A percentile compares a stretch with the other conserved stretches of the same genome.
Conservation (phyloP, 2,888 invertebrate species). For the Teinopalpus imperialis region DNA sequence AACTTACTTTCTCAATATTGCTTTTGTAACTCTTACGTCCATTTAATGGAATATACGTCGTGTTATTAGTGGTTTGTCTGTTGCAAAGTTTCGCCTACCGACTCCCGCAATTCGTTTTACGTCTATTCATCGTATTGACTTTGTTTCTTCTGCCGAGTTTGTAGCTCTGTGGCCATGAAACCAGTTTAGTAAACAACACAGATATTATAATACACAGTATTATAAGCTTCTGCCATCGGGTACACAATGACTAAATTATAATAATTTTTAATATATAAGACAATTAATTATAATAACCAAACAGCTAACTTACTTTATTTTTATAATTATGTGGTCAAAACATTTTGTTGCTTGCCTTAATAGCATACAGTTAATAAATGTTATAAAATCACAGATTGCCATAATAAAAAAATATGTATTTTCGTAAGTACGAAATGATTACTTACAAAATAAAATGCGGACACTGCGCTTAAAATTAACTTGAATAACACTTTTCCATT, state of each 20-base stretch:
- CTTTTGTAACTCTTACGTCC: constrained; percentile 3
- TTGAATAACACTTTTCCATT: constrained; percentile 23
- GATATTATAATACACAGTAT: too few species aligned
- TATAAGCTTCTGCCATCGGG: too few species aligned
- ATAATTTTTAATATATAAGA: too few species aligned
- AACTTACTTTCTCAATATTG: constrained; percentile 8
- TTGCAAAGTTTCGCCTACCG: constrained; percentile 58
- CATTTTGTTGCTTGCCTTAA: too few species aligned
- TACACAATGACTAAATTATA: too few species aligned
- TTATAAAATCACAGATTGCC: too few species aligned
- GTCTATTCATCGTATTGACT: constrained; percentile 77
- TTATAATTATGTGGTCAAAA: too few species aligned
- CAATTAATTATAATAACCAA: too few species aligned
- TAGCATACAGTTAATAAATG: too few species aligned
- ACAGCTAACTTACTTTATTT: too few species aligned
- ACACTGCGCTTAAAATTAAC: constrained; percentile 15
- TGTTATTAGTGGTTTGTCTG: constrained; percentile 44
- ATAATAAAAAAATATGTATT: constrained; percentile 1
- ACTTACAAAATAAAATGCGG: constrained; percentile 15
- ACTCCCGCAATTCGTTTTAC: constrained; percentile 69
- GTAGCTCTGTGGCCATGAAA: constrained; percentile 44
- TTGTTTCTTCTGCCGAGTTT: constrained; percentile 55
- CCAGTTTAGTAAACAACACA: too few species aligned
- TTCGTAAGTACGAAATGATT: neutral
- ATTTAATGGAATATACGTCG: constrained; percentile 15